Evolutionary conservation across 2,888 invertebrate genomes (phyloP).

Genomic region (Hyalella azteca): DNA sequence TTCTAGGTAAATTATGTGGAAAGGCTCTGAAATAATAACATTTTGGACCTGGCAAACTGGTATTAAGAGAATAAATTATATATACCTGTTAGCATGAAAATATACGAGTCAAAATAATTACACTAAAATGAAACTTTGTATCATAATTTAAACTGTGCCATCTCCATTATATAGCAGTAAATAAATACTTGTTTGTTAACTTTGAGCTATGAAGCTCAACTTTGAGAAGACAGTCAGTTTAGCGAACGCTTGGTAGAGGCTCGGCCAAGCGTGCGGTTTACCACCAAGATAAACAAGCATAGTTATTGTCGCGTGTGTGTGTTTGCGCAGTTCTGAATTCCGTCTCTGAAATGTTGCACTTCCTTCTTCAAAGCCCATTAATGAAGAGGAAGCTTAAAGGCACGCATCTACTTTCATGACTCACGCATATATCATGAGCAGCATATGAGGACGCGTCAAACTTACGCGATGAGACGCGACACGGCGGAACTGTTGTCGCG

Average conservation of each 20-base stretch:
- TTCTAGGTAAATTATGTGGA: too few species aligned
- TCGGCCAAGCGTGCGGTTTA: slow-evolving; percentile 7
- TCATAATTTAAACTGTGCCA: too few species aligned
- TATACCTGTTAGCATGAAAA: too few species aligned
- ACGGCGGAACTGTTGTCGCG: background rate
- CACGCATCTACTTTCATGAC: slow-evolving; percentile 11
- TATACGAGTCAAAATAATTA: too few species aligned
- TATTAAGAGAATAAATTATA: too few species aligned
- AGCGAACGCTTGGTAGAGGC: background rate
- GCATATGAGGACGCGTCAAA: background rate
- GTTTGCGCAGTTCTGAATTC: slow-evolving; percentile 14
- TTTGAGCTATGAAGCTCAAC: too few species aligned
- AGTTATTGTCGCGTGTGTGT: slow-evolving; percentile 13
- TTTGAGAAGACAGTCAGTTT: background rate
- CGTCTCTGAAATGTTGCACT: background rate
- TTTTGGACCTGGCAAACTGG: too few species aligned
- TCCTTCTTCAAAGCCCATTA: slow-evolving; percentile 32
- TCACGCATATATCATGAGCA: background rate
- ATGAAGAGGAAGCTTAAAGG: slow-evolving; percentile 33
- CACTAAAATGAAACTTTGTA: too few species aligned
- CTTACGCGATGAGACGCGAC: slow-evolving; percentile 3
- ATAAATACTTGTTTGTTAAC: too few species aligned
- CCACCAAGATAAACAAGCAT: slow-evolving; percentile 19
- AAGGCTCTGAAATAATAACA: too few species aligned
- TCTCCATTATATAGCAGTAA: too few species aligned